Percentiles rank a stretch among this genome's conserved stretches.
These are phyloP conservation scores for Zelleria hepariella DNA, from an alignment of 2,888 invertebrate species.

Conservation along the genomic window DNA sequence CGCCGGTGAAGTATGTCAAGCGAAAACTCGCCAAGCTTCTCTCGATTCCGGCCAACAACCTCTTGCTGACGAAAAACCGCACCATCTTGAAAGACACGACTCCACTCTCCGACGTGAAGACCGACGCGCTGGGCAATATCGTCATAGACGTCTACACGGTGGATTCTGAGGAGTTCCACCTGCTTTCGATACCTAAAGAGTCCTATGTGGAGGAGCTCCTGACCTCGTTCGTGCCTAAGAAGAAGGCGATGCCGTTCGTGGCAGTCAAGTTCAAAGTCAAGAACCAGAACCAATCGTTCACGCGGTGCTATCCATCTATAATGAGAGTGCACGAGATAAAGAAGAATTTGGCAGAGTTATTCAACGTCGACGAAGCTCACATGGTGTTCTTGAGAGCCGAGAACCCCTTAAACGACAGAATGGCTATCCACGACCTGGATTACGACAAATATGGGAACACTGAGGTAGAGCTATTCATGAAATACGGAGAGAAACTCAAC, in stretches of 20 bases:
- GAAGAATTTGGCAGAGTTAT: constrained; percentile 71
- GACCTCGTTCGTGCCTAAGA: constrained; percentile 48
- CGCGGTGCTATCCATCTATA: constrained; percentile 64
- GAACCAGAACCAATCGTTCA: constrained; percentile 58
- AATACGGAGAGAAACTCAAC: constrained; percentile 47
- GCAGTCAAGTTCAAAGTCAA: constrained; percentile 56
- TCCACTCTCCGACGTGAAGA: constrained; percentile 46
- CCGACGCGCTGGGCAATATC: constrained; percentile 50
- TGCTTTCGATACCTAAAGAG: constrained; percentile 54
- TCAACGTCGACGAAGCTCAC: constrained; percentile 63
- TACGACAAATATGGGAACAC: constrained; percentile 63
- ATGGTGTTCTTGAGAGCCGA: constrained; percentile 64
- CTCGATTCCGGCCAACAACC: constrained; percentile 45
- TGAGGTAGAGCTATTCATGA: constrained; percentile 56
- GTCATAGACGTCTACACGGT: constrained; percentile 59
- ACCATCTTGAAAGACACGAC: constrained; percentile 53
- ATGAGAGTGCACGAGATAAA: constrained; percentile 73
- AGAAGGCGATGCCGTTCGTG: constrained; percentile 54
- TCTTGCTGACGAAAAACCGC: constrained; percentile 53
- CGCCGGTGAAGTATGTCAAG: constrained; percentile 54
- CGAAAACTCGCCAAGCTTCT: constrained; percentile 57
- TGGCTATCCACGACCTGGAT: constrained; percentile 55
- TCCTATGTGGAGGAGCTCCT: constrained; percentile 55
- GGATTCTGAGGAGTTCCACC: constrained; percentile 49
- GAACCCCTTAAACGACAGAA: constrained; percentile 47